Base-by-base conservation (phyloP, 2,888 invertebrate genomes). In the Coleophora deauratella region DNA sequence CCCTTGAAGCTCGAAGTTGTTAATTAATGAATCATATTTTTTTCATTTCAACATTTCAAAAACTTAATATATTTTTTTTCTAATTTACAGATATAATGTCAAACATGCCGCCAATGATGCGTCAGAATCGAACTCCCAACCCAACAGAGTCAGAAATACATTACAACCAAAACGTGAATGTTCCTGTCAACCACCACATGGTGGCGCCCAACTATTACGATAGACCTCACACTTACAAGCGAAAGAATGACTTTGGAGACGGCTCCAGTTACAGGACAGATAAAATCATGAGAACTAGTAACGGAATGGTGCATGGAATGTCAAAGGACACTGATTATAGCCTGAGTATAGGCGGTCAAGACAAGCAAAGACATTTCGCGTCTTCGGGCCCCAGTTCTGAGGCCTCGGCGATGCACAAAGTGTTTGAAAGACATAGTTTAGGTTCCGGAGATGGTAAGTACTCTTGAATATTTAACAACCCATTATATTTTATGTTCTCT, bases 391-490 rank as follows among this genome's bases (percentile, higher is more conserved):
- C 72, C 27, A 68, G 67, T 40, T 59, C 74, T 3, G 78, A 78
- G 38, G 50, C 59, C 33, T 55, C 67, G 8, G 41, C 60, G 33
- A 49, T 73, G 41, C 75, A 74, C 39, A 79, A 79, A 72, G 72
- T 72, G 44, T 81, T 64, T 49, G 79, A 81, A 51, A 74, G 81
- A 50, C 78, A 74, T 62, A 68, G 62, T 50, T 60, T 82, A 63
- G 76, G 78, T 55, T 66, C 78, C 38, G 75, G 75, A 37, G 79
- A 84, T 50, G 84, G 84, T 85, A 62, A 80, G 84, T 82, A 46
- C 40, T 36, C 54, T 43, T 44, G 35, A 49, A 57, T 60, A 56
- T 61, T 64, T 62, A 57, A 46, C 49, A 54, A 52, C 45, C 47
- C 36, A 21, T 21, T 21, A 3, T 4, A 21, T 6, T 21, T 4